A percentile compares a stretch with the other conserved stretches of the same genome.
Conservation (phyloP, 2,113 vertebrate genomes). For the Perognathus longimembris region DNA sequence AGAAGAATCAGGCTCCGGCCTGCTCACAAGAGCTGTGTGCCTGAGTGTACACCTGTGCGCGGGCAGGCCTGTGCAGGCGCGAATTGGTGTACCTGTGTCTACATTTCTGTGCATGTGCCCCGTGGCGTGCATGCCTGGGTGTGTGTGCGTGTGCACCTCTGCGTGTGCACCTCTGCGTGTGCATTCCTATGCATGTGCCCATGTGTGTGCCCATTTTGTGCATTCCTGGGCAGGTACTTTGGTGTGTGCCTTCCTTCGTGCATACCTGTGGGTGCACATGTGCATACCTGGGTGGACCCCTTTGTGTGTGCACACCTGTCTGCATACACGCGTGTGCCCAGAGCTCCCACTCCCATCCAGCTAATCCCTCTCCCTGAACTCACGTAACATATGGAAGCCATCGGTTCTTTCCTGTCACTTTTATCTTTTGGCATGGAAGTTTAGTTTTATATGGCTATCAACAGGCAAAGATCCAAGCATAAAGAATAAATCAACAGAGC, state of each 20-base stretch:
- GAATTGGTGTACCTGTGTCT: fast-evolving
- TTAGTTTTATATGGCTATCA: conserved; percentile 73
- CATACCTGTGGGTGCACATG: too few species aligned
- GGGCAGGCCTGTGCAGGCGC: fast-evolving
- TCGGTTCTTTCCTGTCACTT: conserved; percentile 41
- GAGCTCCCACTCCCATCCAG: background rate
- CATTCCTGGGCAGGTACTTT: too few species aligned
- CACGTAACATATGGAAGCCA: conserved; percentile 64
- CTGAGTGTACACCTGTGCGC: fast-evolving
- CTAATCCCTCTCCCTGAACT: conserved; percentile 1
- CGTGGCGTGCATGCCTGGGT: too few species aligned
- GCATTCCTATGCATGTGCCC: too few species aligned
- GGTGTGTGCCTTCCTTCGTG: too few species aligned
- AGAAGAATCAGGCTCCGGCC: conserved; percentile 71
- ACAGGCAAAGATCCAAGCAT: conserved; percentile 78
- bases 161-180: too few species aligned
- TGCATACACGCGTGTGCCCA: too few species aligned
- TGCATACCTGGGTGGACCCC: too few species aligned
- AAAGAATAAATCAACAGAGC: conserved; percentile 84
- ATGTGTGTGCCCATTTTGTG: background rate
- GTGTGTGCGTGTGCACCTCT: too few species aligned
- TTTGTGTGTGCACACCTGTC: too few species aligned
- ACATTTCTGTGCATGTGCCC: too few species aligned
- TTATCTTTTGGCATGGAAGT: conserved; percentile 49
- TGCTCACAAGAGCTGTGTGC: background rate